Percentiles rank a stretch among this genome's conserved stretches.
phyloP scores from a whole-genome alignment of 2,113 vertebrate species.

The Chaetops frenatus region DNA sequence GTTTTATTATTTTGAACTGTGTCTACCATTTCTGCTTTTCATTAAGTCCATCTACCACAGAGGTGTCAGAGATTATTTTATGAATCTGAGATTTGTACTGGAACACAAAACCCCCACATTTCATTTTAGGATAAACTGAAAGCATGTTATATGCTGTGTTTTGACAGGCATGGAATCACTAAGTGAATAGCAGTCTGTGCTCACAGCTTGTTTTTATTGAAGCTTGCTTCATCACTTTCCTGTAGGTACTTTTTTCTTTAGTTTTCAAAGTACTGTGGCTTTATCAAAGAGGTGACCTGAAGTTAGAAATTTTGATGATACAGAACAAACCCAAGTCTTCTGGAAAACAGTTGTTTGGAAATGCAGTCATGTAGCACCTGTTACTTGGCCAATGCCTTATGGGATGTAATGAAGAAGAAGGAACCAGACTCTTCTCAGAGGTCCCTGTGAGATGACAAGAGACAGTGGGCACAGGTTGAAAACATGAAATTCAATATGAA shows the following conservation, averaged over 20 bases:
- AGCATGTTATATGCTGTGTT: not conserved
- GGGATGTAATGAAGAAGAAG: not conserved
- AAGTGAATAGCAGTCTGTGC: not conserved
- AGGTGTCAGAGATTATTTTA: not conserved
- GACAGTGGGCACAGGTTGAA: not conserved
- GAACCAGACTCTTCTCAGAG: not conserved
- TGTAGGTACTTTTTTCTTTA: not conserved
- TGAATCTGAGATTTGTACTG: not conserved
- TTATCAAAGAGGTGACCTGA: not conserved
- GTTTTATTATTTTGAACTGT: not conserved
- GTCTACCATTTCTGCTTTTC: not conserved
- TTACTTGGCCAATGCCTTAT: not conserved
- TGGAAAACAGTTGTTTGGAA: not conserved
- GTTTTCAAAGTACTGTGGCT: not conserved
- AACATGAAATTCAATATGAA: not conserved
- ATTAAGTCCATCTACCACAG: not conserved
- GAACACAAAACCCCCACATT: not conserved
- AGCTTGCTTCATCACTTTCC: not conserved
- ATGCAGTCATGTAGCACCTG: not conserved
- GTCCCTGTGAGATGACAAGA: not conserved
- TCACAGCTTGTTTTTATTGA: rapidly evolving
- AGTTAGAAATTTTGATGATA: not conserved
- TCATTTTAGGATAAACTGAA: not conserved
- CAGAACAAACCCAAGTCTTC: not conserved
- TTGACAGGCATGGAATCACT: not conserved